Percentiles rank a stretch among this genome's conserved stretches.
Evolutionary conservation across 2,888 invertebrate species (phyloP).

Genomic region (Entomobrya multifasciata): DNA sequence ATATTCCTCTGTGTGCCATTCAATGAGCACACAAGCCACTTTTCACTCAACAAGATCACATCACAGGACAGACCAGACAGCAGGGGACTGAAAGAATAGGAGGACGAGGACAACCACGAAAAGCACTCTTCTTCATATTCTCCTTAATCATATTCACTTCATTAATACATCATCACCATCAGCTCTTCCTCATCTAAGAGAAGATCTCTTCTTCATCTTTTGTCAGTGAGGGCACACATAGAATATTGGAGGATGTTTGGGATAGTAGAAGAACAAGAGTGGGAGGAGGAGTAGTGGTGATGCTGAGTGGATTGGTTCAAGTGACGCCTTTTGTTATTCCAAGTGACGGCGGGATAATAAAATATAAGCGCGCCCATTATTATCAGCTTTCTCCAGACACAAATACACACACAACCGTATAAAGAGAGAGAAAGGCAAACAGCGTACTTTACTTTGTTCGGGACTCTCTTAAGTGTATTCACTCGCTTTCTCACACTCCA

Average conservation of each 20-base stretch:
- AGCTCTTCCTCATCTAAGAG: not conserved
- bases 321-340: slow-evolving; percentile 61
- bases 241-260: not conserved
- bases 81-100: not conserved
- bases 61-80: not conserved
- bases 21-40: not conserved
- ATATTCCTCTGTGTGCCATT: not conserved
- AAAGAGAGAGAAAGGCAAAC: no score
- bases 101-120: not conserved
- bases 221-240: not conserved
- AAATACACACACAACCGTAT: not conserved
- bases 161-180: slow-evolving; percentile 59
- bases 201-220: not conserved
- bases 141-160: slow-evolving; percentile 56
- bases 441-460: not conserved
- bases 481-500: slow-evolving; percentile 4
- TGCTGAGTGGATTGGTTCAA: slow-evolving; percentile 47
- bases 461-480: no score
- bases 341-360: slow-evolving; percentile 56
- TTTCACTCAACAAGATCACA: slow-evolving; percentile 14
- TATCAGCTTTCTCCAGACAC: slow-evolving; percentile 59
- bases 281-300: not conserved
- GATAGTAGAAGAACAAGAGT: not conserved
- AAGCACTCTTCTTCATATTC: not conserved
- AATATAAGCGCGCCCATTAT: slow-evolving; percentile 39